phyloP scores from a whole-genome alignment of 2,797 vertebrate species.

The Serranus cabrilla region DNA sequence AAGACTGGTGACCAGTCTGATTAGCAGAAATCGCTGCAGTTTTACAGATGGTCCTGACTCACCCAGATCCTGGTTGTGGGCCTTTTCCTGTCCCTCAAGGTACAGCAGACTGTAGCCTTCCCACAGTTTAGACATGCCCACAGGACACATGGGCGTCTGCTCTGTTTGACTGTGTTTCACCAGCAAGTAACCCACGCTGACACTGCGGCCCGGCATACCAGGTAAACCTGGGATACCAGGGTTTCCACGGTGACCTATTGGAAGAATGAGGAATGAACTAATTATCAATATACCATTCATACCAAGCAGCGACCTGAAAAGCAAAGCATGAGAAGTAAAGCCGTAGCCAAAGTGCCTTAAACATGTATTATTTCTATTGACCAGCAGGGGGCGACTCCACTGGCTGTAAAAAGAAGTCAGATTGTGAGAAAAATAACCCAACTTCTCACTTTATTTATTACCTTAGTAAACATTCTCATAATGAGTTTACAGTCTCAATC shows the following conservation, averaged over 20 bases:
- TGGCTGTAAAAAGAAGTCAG: no score
- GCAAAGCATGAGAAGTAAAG: no score
- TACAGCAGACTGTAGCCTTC: slow-evolving; percentile 98
- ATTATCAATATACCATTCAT: neutral
- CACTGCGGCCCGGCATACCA: slow-evolving; percentile 96
- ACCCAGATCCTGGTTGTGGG: slow-evolving; percentile 99
- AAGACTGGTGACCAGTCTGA: neutral
- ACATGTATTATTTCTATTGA: no score
- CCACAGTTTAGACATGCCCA: slow-evolving; percentile 97
- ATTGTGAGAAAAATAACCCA: no score
- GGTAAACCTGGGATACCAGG: slow-evolving; percentile 87
- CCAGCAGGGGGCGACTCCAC: no score
- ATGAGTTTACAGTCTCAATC: no score
- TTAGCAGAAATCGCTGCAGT: neutral
- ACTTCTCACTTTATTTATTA: no score
- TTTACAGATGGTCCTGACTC: slow-evolving; percentile 40
- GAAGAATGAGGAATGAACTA: slow-evolving; percentile 15
- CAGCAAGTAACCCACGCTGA: slow-evolving; percentile 97
- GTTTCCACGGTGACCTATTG: slow-evolving; percentile 81
- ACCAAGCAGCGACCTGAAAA: neutral
- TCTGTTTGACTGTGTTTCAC: slow-evolving; percentile 98
- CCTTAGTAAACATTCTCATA: no score
- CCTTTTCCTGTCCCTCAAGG: slow-evolving; percentile 97
- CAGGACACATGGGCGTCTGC: slow-evolving; percentile 94
- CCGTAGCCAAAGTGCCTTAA: no score